Base-by-base conservation (phyloP, 2,797 vertebrate genomes). In the Dicrostonyx torquatus region DNA sequence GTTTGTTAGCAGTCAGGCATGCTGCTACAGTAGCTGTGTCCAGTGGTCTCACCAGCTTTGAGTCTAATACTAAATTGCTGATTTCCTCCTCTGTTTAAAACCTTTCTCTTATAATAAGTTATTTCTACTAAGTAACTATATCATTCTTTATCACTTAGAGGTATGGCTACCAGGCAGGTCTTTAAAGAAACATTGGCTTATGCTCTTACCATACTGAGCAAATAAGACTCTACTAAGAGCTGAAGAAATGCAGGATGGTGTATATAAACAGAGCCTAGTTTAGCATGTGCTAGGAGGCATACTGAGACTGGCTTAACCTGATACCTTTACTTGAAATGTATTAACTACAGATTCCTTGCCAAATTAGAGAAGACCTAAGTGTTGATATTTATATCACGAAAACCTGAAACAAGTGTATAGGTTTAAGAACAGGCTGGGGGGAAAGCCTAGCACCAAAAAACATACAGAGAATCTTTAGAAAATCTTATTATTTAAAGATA, bases 311-410 rank as follows among this genome's bases (percentile, higher is more conserved):
- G 86, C 24, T 82, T 55, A 89, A 75, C 43, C 34, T 76, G 86
- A 72, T 15, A 89, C 64, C 14, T 86, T 84, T 40, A 60, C 53
- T 84, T 79, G 45, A 96, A 93, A 94, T 77, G 22, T 29, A 89
- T 29, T 87, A 91, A 92, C 18, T 53, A 75, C 20, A 88, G 43
- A 82, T 91, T 85, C 66, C 82, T 73, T 79, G 31, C 58, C 55
- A 90, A 92, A 82, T 72, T 53, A 83, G 70, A 93, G 89, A 96
- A 88, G 6, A 68, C 48, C 34, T 45, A 95, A 91, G 66, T 82
- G 31, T 29, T 77, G 66, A 72, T 79, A 53, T 93, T 93, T 76
- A 64, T 37, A 89, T 75, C n/a, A 90, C 13, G 45, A 92, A 84
- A 90, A 43, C 73, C 8, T 48, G 58, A 70, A 80, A 60, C 17